Evolutionary conservation across 2,113 vertebrate genomes (phyloP).

Genomic region (Saccopteryx bilineata): DNA sequence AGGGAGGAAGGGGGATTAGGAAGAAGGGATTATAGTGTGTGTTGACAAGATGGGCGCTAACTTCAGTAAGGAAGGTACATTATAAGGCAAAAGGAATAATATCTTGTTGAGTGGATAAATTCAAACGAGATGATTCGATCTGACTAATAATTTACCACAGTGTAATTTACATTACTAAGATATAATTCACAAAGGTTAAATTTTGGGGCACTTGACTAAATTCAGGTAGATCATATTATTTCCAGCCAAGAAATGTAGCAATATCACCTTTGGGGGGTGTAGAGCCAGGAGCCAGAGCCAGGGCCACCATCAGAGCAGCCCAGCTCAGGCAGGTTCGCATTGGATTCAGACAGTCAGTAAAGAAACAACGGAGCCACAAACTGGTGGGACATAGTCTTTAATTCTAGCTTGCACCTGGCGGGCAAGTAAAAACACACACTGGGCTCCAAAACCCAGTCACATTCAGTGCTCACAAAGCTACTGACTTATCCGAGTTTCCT

Average conservation of each 20-base stretch:
- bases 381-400: too few species aligned
- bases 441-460: too few species aligned
- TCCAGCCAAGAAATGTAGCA: background rate
- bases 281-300: too few species aligned
- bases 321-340: too few species aligned
- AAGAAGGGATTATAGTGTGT: background rate
- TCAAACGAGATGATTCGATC: background rate
- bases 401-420: too few species aligned
- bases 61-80: background rate
- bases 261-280: background rate
- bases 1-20: background rate
- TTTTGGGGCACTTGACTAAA: background rate
- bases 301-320: too few species aligned
- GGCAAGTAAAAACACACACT: too few species aligned
- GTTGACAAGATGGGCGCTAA: background rate
- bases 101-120: background rate
- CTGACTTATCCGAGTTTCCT: too few species aligned
- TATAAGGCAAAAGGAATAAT: background rate
- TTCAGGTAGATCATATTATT: background rate
- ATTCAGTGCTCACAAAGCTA: too few species aligned
- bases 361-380: too few species aligned
- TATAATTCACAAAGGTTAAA: background rate
- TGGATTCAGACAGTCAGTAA: too few species aligned
- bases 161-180: background rate
- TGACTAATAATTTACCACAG: background rate